These are phyloP conservation scores for Bactericera cockerelli DNA, from an alignment of 1,140 invertebrate genomes.

Conservation along the genomic window DNA sequence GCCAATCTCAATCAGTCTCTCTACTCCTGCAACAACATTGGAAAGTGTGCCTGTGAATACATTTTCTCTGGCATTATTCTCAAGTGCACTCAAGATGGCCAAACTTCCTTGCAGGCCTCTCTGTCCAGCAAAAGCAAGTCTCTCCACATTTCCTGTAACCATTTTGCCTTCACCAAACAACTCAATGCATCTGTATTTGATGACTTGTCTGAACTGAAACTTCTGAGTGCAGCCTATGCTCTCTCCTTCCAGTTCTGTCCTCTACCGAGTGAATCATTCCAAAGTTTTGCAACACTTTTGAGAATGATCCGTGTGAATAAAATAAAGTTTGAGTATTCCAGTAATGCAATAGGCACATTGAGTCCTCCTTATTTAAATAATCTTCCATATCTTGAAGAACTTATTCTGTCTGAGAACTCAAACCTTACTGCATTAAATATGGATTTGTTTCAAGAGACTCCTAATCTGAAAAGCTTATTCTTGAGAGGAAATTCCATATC, in stretches of 20 bases:
- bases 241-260: neutral
- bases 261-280: neutral
- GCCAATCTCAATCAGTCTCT: no score
- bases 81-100: no score
- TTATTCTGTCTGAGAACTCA: neutral
- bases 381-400: neutral
- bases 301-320: neutral
- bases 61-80: no score
- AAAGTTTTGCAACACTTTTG: neutral
- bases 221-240: neutral
- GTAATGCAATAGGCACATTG: neutral
- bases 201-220: neutral
- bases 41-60: no score
- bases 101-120: neutral
- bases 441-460: slow-evolving; percentile 27
- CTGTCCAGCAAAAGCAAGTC: slow-evolving; percentile 2
- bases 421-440: neutral
- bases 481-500: slow-evolving; percentile 39
- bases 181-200: neutral
- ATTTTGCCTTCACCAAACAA: neutral
- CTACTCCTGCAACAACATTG: no score
- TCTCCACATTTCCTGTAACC: neutral
- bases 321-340: neutral
- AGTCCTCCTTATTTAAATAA: neutral
- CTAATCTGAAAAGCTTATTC: slow-evolving; percentile 38